Conservation (phyloP, 92 coral and sea anemone genomes). For the Desmophyllum pertusum region DNA sequence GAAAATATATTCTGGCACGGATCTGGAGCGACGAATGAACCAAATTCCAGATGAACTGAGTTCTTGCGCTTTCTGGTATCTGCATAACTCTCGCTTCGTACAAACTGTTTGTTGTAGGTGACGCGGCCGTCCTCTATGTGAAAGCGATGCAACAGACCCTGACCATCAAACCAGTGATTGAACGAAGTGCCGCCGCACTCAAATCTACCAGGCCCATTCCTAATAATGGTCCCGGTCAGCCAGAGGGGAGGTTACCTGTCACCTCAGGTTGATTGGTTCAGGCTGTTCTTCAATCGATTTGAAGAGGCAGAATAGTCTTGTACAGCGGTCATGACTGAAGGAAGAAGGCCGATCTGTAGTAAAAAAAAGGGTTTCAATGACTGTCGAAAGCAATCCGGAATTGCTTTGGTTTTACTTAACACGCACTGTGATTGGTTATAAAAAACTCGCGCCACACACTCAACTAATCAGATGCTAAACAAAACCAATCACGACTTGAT, state of each 20-base stretch:
- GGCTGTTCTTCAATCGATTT: slow-evolving; percentile 60
- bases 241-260: slow-evolving; percentile 76
- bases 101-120: slow-evolving; percentile 73
- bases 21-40: slow-evolving; percentile 69
- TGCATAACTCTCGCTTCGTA: slow-evolving; percentile 77
- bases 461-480: too few relatives aligned
- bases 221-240: slow-evolving; percentile 77
- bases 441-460: too few relatives aligned
- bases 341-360: too few relatives aligned
- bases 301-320: slow-evolving; percentile 28
- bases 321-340: slow-evolving; percentile 13
- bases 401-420: too few relatives aligned
- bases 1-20: slow-evolving; percentile 88
- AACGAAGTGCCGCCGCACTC: slow-evolving; percentile 72
- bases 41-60: slow-evolving; percentile 57
- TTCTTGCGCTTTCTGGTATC: slow-evolving; percentile 52
- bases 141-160: slow-evolving; percentile 83
- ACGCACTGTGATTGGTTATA: too few relatives aligned
- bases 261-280: slow-evolving; percentile 61
- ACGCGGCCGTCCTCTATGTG: slow-evolving; percentile 72
- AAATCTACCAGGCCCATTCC: slow-evolving; percentile 89
- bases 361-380: too few relatives aligned
- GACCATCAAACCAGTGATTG: slow-evolving; percentile 90
- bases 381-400: too few relatives aligned
- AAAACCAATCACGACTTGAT: too few relatives aligned